Evolutionary conservation across 2,797 vertebrate genomes (phyloP), one percentile per base, ranked within the genome.

Genomic region (Gadopsis bispinosus): DNA sequence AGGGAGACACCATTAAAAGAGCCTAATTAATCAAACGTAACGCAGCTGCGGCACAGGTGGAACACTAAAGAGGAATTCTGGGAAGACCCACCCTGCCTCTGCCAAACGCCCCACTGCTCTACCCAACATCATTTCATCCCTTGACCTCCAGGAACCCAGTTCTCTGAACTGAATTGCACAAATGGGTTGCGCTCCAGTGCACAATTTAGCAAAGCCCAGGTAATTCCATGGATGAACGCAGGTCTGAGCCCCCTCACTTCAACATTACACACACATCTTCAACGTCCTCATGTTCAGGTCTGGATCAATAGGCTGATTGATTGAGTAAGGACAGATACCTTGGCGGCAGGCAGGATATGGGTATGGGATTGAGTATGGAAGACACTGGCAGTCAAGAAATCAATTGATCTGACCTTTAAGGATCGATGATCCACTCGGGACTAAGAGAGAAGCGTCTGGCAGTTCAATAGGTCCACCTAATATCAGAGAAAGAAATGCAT

Each of bases 281-380:
- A 65, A 29, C 71, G 69, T 64, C 58, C 77, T 80, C 2, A 7
- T 79, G 84, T 81, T 83, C 55, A 43, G 83, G 80, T 87, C 72
- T 58, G 68, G 77, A 90, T 94, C 90, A 81, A 94, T 93, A 82
- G 17, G 17, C 72, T 87, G 90, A 91, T 84, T 87, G 89, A 90
- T 85, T 89, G 82, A 84, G 70, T 79, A 67, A 80, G 80, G 85
- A 89, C 71, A 81, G 80, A 88, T 86, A 73, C 76, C 76, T 77
- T 83, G 76, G 79, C 78, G 77, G 79, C 35, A 62, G 75, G 59
- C 59, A 62, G 70, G 64, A 80, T 80, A 77, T 79, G 61, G 83
- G 47, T 77, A 77, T 58, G 45, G 69, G 53, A 91, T 79, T 78
- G 75, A 87, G 85, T 83, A 85, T 69, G 72, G 79, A 66, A 80